phyloP scores from a whole-genome alignment of 2,888 invertebrate species.

The Listrodromus nycthemerus region DNA sequence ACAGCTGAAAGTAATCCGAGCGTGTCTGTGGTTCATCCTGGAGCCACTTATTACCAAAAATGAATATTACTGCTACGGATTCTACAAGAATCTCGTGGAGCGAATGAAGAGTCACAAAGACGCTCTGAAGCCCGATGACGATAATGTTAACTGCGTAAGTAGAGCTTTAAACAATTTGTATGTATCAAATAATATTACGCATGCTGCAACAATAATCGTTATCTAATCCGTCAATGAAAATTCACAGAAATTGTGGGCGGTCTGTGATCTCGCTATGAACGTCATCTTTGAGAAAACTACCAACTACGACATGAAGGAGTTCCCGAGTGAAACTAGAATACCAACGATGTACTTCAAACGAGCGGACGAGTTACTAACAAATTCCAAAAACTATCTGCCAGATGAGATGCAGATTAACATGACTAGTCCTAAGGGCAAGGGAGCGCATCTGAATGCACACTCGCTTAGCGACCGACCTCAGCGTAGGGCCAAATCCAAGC shows the following conservation, averaged over 20 bases:
- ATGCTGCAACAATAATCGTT: not conserved
- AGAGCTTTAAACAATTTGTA: not conserved
- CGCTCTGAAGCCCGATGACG: constrained; percentile 93
- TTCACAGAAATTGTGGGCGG: constrained; percentile 96
- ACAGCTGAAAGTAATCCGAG: constrained; percentile 92
- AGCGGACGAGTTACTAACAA: constrained; percentile 89
- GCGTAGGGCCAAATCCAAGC: constrained; percentile 85
- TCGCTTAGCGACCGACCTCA: constrained; percentile 82
- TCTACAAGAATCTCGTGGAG: constrained; percentile 97
- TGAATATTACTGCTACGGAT: constrained; percentile 97
- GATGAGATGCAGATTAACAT: constrained; percentile 89
- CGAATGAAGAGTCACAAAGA: constrained; percentile 98
- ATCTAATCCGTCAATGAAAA: not conserved
- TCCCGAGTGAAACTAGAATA: constrained; percentile 93
- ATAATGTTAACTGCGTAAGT: constrained; percentile 92
- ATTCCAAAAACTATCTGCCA: constrained; percentile 93
- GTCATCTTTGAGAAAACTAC: constrained; percentile 94
- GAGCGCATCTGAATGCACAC: constrained; percentile 79
- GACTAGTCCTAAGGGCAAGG: constrained; percentile 83
- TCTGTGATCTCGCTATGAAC: constrained; percentile 97
- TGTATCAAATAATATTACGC: constrained; percentile 17
- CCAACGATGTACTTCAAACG: constrained; percentile 96
- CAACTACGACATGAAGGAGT: constrained; percentile 95
- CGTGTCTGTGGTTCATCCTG: constrained; percentile 96
- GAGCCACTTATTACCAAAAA: constrained; percentile 97